These are phyloP conservation scores for Alexandromys fortis DNA, from an alignment of 2,113 vertebrate species.

Conservation along the genomic window DNA sequence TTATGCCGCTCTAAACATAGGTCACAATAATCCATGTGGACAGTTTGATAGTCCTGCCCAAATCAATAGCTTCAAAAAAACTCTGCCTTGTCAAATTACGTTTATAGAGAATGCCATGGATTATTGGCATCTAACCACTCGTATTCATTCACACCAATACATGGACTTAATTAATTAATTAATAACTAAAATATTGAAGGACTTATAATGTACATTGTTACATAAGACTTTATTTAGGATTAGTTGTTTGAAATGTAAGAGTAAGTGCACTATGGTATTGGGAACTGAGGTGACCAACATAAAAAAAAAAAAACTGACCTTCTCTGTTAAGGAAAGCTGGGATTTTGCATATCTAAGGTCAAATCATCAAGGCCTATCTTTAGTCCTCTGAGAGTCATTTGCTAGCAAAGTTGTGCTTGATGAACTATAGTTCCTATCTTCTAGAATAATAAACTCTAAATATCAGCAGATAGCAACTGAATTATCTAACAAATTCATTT, in stretches of 20 bases:
- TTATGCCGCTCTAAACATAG: neutral
- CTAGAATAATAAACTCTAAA: neutral
- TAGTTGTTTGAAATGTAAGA: neutral
- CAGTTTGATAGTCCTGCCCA: neutral
- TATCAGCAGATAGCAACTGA: neutral
- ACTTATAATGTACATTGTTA: neutral
- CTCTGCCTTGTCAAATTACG: neutral
- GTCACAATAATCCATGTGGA: neutral
- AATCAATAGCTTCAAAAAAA: too few species aligned
- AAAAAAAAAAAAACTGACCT: too few species aligned
- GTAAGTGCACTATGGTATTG: neutral
- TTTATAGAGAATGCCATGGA: neutral
- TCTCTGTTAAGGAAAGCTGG: neutral
- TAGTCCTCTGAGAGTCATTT: neutral
- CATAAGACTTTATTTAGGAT: neutral
- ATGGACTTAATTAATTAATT: neutral
- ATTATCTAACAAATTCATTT: neutral
- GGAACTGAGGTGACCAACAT: neutral
- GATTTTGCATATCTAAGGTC: neutral
- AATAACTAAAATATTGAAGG: neutral
- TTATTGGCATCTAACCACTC: neutral
- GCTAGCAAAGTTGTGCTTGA: neutral
- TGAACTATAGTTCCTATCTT: neutral
- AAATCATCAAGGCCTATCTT: neutral
- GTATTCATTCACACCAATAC: neutral